Evolutionary conservation across 2,113 vertebrate species (phyloP).

Genomic region (Nicator chloris): DNA sequence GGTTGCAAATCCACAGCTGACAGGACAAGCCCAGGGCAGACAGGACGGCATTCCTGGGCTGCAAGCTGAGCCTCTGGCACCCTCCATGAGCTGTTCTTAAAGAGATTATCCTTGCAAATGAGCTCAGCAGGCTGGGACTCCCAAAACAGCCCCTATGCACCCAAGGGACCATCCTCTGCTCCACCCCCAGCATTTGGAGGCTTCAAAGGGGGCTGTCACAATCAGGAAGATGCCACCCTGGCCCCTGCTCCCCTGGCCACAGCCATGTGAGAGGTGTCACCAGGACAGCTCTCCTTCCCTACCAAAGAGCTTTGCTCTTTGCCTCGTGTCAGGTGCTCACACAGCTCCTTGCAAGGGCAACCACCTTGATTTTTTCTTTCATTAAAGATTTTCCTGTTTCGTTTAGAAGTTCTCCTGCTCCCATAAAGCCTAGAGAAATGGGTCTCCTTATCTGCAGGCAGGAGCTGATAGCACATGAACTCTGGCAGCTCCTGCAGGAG

Average conservation of each 20-base stretch:
- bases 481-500: slow-evolving; percentile 17
- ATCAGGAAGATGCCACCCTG: neutral
- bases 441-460: neutral
- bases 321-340: neutral
- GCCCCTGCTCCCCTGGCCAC: neutral
- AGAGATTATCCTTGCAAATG: slow-evolving; percentile 8
- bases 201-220: neutral
- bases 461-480: slow-evolving; percentile 21
- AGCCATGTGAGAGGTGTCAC: neutral
- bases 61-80: slow-evolving; percentile 18
- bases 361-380: neutral
- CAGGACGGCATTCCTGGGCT: neutral
- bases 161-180: neutral
- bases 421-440: neutral
- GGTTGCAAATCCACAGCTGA: slow-evolving; percentile 40
- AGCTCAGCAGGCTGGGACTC: neutral
- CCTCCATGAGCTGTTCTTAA: neutral
- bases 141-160: neutral
- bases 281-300: neutral
- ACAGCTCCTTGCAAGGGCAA: neutral
- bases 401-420: neutral
- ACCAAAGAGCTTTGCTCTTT: neutral
- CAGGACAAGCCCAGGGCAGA: slow-evolving; percentile 28
- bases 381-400: neutral
- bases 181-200: neutral